phyloP scores from a whole-genome alignment of 2,888 invertebrate genomes.

The Drosophila fungiperda region DNA sequence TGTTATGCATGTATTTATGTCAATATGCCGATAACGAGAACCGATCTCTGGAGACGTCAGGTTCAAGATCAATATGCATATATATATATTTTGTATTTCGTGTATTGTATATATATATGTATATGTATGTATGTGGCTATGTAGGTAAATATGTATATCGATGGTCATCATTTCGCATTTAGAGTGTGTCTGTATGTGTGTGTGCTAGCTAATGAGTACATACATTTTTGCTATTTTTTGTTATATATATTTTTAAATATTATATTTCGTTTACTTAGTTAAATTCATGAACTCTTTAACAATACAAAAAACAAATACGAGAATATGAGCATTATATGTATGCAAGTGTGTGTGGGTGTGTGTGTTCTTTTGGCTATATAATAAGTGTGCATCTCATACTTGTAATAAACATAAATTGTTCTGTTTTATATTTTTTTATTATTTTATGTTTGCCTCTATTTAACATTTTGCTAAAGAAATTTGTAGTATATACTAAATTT shows the following conservation, averaged over 20 bases:
- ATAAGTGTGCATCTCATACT: conserved; percentile 33
- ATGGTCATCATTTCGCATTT: conserved; percentile 78
- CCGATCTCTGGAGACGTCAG: background rate
- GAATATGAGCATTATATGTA: conserved; percentile 72
- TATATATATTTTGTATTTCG: conserved; percentile 27
- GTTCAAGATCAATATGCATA: conserved; percentile 34
- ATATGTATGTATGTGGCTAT: conserved; percentile 44
- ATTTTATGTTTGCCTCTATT: conserved; percentile 32
- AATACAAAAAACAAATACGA: conserved; percentile 70
- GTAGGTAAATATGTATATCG: conserved; percentile 73
- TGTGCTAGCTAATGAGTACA: conserved; percentile 63
- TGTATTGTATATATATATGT: conserved; percentile 32
- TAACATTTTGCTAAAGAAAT: conserved; percentile 72
- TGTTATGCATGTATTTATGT: conserved; percentile 33
- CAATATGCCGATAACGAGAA: conserved; percentile 18
- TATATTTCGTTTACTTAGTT: conserved; percentile 48
- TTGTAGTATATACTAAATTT: conserved; percentile 48
- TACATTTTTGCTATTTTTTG: conserved; percentile 42
- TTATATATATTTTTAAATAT: conserved; percentile 23
- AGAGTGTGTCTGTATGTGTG: conserved; percentile 59
- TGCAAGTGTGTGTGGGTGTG: conserved; percentile 47
- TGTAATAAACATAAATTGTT: conserved; percentile 45
- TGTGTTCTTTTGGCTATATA: conserved; percentile 28
- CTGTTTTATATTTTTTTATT: conserved; percentile 26
- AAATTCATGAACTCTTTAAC: conserved; percentile 66